Evolutionary conservation across 2,888 invertebrate species (phyloP).

Genomic region (Chorisops tibialis): DNA sequence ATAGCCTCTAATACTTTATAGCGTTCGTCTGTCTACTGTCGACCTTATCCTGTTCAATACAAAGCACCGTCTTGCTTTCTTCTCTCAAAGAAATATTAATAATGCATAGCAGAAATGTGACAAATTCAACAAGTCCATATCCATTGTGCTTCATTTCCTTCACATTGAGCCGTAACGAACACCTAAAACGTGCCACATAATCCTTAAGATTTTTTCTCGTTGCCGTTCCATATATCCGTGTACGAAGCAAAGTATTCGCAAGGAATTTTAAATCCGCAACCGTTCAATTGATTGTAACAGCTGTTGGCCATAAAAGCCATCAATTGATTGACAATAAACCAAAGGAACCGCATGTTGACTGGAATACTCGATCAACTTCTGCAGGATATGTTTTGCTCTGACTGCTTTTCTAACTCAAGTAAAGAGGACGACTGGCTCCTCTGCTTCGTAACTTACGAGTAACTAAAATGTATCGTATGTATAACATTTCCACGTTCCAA

Average conservation of each 20-base stretch:
- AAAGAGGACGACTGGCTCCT: too few species aligned
- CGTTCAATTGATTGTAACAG: conserved; percentile 23
- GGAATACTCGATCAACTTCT: conserved; percentile 1
- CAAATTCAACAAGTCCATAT: conserved; percentile 18
- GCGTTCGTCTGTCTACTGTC: too few species aligned
- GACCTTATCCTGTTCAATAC: too few species aligned
- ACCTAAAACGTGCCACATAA: conserved; percentile 4
- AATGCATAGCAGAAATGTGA: background rate
- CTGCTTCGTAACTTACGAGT: too few species aligned
- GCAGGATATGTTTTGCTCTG: background rate
- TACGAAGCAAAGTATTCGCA: background rate
- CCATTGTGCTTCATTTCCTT: conserved; percentile 6
- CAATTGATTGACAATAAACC: conserved; percentile 25
- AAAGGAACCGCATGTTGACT: conserved; percentile 9
- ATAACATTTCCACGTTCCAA: too few species aligned
- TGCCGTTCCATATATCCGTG: background rate
- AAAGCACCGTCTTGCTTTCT: too few species aligned
- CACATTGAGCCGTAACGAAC: conserved; percentile 12
- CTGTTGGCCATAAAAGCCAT: conserved; percentile 25
- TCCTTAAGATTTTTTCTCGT: background rate
- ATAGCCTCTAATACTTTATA: too few species aligned
- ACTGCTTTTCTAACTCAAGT: too few species aligned
- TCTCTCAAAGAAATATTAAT: too few species aligned
- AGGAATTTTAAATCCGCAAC: conserved; percentile 17
- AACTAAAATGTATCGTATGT: too few species aligned